A percentile compares a stretch with the other conserved stretches of the same genome.
These are phyloP conservation scores for Protobothrops mucrosquamatus DNA, from an alignment of 2,113 vertebrate species.

Conservation along the genomic window DNA sequence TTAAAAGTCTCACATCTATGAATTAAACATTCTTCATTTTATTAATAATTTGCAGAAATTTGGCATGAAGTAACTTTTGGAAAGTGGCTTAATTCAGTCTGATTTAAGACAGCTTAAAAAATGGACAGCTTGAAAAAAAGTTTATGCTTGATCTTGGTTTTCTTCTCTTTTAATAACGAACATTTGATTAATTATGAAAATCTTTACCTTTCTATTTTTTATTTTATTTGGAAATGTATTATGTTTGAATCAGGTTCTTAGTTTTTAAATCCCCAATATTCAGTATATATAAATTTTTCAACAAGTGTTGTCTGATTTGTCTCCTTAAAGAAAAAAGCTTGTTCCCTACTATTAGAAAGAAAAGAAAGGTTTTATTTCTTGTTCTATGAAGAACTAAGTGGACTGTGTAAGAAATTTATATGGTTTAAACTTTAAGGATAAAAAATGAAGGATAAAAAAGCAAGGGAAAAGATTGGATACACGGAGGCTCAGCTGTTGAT, in stretches of 20 bases:
- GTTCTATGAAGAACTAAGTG: neutral
- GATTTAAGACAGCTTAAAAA: neutral
- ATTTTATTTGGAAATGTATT: neutral
- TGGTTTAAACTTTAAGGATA: neutral
- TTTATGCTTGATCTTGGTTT: neutral
- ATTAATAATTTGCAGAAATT: neutral
- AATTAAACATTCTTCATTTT: neutral
- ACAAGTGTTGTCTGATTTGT: neutral
- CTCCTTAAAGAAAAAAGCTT: neutral
- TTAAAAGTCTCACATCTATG: neutral
- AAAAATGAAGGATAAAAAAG: neutral
- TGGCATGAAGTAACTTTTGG: neutral
- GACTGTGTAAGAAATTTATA: neutral
- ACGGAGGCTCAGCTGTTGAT: neutral
- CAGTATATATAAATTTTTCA: neutral
- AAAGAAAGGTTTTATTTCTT: neutral
- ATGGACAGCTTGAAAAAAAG: neutral
- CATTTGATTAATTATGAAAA: neutral
- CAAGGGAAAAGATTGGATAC: neutral
- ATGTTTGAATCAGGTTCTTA: neutral
- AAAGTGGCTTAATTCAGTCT: neutral
- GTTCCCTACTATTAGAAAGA: neutral
- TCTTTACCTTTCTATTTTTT: neutral
- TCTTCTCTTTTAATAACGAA: neutral
- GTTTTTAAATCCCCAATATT: neutral